Percentiles rank a stretch among this genome's conserved stretches.
Conservation (phyloP, 1,140 invertebrate genomes). For the Penaeus vannamei region DNA sequence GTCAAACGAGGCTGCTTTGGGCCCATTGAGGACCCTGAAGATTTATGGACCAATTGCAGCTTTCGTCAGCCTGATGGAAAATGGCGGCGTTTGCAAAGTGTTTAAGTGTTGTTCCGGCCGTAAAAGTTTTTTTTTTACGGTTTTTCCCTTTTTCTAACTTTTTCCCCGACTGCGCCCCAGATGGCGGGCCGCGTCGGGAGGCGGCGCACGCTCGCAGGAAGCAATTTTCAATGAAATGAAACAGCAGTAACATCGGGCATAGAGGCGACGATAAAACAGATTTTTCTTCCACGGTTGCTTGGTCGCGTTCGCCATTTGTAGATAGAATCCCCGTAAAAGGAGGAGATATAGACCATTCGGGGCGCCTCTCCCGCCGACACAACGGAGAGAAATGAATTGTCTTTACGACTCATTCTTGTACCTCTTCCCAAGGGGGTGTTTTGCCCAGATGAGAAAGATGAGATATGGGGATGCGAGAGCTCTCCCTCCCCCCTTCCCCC, state of each 20-base stretch:
- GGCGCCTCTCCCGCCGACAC: neutral
- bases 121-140: conserved; percentile 31
- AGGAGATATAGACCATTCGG: conserved; percentile 53
- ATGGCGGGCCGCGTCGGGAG: neutral
- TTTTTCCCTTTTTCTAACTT: neutral
- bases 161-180: neutral
- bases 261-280: conserved; percentile 58
- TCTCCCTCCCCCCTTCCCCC: neutral
- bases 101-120: neutral
- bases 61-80: conserved; percentile 33
- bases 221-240: conserved; percentile 63
- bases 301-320: conserved; percentile 51
- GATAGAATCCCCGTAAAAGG: conserved; percentile 60
- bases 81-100: conserved; percentile 32
- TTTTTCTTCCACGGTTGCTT: conserved; percentile 37
- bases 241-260: conserved; percentile 52
- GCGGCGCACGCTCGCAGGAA: neutral
- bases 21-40: conserved; percentile 18
- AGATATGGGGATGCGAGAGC: conserved; percentile 48
- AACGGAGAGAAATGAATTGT: conserved; percentile 59
- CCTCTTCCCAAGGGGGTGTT: conserved; percentile 47
- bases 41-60: conserved; percentile 47
- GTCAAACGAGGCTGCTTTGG: too few relatives aligned
- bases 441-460: conserved; percentile 56
- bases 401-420: conserved; percentile 50